Base-by-base conservation (phyloP, 2,797 vertebrate genomes). In the Gorsachius magnificus region DNA sequence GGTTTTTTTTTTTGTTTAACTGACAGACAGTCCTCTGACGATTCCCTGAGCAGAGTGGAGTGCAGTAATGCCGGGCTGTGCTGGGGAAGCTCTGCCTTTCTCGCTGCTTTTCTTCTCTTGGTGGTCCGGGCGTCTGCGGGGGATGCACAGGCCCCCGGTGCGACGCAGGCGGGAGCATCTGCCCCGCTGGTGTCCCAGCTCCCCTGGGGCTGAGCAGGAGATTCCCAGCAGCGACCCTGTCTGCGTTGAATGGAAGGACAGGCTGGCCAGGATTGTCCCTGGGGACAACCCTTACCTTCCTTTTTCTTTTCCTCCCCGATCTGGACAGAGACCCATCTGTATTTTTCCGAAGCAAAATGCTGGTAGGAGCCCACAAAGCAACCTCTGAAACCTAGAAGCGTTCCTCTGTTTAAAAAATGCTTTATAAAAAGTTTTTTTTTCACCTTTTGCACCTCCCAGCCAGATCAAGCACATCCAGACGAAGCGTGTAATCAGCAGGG, bases 391-490 rank as follows among this genome's bases (percentile, higher is more conserved):
- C 5, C n/a, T 19, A 9, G 63, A n/a, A 81, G 14, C 43, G 12
- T 46, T 26, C 2, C 5, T 16, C 17, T 64, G 2, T 24, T 58
- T 70, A 6, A 46, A 69, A 38, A 45, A 33, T 11, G 10, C 24
- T 61, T 74, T n/a, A 16, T 26, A 21, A 17, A 17, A 50, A 28
- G 17, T 43, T 17, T 25, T 19, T 12, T 50, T n/a, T 46, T 46
- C 10, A 26, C 48, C 11, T 29, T 26, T 51, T 9, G 24, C 33
- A 14, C 31, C 33, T 51, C 38, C 75, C 41, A 9, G 74, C 16
- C n/a, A 43, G 26, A 11, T 54, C 9, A 12, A 48, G 11, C 11
- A 1, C 4, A 6, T 5, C 13, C 5, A 22, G 5, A 0, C 5
- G 22, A 26, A 48, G 9, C 3, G 35, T 36, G 74, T 21, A 65